Percentiles rank a stretch among this genome's conserved stretches.
phyloP scores from a whole-genome alignment of 2,797 vertebrate species.

The Diplodus sargus region DNA sequence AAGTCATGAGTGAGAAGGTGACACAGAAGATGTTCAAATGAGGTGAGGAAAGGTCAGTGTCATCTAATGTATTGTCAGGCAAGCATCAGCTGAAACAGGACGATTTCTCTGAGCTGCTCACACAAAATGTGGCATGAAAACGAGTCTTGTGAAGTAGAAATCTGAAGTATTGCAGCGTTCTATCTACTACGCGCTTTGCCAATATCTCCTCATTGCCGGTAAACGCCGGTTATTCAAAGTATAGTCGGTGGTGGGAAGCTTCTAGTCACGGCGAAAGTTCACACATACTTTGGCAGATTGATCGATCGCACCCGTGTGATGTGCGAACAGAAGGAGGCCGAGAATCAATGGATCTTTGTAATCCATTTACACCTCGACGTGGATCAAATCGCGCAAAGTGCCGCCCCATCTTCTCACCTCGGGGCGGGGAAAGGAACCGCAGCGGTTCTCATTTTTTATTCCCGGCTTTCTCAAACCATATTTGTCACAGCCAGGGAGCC shows the following conservation, averaged over 20 bases:
- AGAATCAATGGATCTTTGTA: conserved; percentile 77
- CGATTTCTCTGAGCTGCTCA: neutral
- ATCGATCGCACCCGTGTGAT: conserved; percentile 72
- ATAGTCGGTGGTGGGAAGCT: conserved; percentile 15
- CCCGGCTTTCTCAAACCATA: conserved; percentile 71
- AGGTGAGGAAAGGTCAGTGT: conserved; percentile 18
- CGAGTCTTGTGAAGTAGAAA: neutral
- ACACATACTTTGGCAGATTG: conserved; percentile 58
- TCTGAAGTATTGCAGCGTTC: neutral
- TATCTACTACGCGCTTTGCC: neutral
- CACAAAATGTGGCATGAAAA: conserved; percentile 12
- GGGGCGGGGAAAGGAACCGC: conserved; percentile 73
- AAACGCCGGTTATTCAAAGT: conserved; percentile 43
- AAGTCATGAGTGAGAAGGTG: conserved; percentile 5
- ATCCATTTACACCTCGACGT: conserved; percentile 75
- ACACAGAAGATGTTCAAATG: neutral
- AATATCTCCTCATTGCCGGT: conserved; percentile 17
- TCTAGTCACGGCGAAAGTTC: conserved; percentile 52
- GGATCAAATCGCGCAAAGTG: conserved; percentile 76
- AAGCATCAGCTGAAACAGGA: neutral
- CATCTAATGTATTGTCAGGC: neutral
- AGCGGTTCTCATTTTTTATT: conserved; percentile 67
- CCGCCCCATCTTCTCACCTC: conserved; percentile 68
- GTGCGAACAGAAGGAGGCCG: conserved; percentile 53
- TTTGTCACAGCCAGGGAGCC: conserved; percentile 75